Evolutionary conservation across 2,797 vertebrate genomes (phyloP).

Genomic region (Myotis vivesi): DNA sequence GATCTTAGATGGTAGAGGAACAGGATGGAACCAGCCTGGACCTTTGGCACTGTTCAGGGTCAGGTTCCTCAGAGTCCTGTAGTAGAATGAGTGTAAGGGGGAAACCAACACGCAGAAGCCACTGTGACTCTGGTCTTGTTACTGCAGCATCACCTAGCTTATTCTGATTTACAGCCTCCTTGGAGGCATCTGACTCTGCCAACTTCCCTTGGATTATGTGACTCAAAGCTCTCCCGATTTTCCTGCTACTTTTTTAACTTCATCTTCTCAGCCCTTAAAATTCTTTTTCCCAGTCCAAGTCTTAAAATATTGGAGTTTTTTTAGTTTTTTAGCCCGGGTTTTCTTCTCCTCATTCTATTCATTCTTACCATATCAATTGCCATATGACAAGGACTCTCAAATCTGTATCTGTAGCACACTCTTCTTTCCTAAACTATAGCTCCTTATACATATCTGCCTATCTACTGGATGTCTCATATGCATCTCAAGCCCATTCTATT

Average conservation of each 20-base stretch:
- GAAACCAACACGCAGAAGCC: not conserved
- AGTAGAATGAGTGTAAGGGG: not conserved
- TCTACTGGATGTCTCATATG: not conserved
- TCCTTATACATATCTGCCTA: accelerated
- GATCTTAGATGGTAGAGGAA: not conserved
- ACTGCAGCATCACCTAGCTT: not conserved
- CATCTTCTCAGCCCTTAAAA: not conserved
- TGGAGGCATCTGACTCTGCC: not conserved
- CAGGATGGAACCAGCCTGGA: not conserved
- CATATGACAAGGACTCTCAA: not conserved
- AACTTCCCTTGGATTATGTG: not conserved
- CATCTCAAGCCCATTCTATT: not conserved
- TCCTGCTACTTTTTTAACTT: not conserved
- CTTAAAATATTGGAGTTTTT: not conserved
- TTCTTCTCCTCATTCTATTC: not conserved
- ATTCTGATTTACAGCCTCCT: not conserved
- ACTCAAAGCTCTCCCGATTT: not conserved
- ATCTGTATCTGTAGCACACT: not conserved
- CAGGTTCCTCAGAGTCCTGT: not conserved
- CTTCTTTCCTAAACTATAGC: not conserved
- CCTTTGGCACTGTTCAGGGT: not conserved
- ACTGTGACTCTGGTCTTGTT: not conserved
- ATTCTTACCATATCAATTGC: not conserved
- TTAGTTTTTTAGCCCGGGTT: not conserved
- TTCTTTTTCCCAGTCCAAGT: not conserved